Evolutionary conservation across 2,797 vertebrate genomes (phyloP).

Genomic region (Epinephelus malabaricus): DNA sequence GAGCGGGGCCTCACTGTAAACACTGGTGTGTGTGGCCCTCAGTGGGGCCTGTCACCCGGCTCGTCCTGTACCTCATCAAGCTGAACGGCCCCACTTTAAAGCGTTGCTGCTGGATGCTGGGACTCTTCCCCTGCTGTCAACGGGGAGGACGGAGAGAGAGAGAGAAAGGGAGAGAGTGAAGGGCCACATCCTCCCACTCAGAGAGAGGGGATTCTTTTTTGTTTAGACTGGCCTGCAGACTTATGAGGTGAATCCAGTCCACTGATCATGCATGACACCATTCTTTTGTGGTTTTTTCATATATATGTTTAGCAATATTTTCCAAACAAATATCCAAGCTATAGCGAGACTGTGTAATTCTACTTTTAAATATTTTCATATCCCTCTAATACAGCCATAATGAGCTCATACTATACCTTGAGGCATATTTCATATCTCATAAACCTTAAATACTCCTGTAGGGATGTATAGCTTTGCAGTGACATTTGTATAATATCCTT

Average conservation of each 20-base stretch:
- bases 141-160: neutral
- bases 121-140: conserved; percentile 45
- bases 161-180: no score
- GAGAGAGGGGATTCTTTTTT: neutral
- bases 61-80: conserved; percentile 67
- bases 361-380: neutral
- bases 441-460: neutral
- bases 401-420: neutral
- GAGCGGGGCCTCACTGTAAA: conserved; percentile 58
- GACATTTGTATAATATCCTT: conserved; percentile 34
- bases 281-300: neutral
- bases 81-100: conserved; percentile 50
- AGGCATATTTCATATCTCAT: conserved; percentile 8
- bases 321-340: neutral
- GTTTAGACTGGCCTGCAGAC: conserved; percentile 47
- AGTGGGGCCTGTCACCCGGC: conserved; percentile 50
- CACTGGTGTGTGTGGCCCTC: conserved; percentile 67
- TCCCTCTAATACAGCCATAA: neutral
- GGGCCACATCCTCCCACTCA: conserved; percentile 30
- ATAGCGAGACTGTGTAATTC: neutral
- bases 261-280: conserved; percentile 2
- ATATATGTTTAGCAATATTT: neutral
- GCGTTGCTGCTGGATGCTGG: conserved; percentile 46
- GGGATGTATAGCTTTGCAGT: conserved; percentile 6
- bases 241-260: conserved; percentile 41